These are phyloP conservation scores for Dascillus cervinus DNA, from an alignment of 2,888 invertebrate species.

Conservation along the genomic window DNA sequence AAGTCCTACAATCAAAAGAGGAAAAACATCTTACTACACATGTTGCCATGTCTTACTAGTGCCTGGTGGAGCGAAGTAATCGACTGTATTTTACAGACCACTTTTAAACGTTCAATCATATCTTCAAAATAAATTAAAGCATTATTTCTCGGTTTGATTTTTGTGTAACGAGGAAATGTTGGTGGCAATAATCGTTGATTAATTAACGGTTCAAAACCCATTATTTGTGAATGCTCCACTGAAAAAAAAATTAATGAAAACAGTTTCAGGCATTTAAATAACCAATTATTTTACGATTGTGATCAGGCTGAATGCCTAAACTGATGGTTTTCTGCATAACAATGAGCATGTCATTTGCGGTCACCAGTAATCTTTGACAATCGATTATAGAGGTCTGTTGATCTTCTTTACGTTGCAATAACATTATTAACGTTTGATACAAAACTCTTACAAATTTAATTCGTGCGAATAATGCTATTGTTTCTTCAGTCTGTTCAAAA, in stretches of 20 bases:
- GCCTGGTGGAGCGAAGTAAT: conserved; percentile 74
- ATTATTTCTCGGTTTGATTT: conserved; percentile 74
- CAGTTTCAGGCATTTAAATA: no score
- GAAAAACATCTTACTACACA: neutral
- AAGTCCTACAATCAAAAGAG: conserved; percentile 58
- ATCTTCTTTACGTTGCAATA: conserved; percentile 52
- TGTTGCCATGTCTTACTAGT: conserved; percentile 50
- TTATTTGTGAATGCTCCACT: conserved; percentile 69
- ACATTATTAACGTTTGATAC: conserved; percentile 68
- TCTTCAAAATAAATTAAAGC: conserved; percentile 76
- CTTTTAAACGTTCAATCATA: conserved; percentile 71
- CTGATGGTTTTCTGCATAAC: conserved; percentile 68
- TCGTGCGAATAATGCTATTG: conserved; percentile 65
- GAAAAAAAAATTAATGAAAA: conserved; percentile 10
- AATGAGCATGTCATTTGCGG: conserved; percentile 76
- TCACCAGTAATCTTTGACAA: conserved; percentile 71
- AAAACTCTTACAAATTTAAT: conserved; percentile 82
- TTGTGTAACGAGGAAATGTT: conserved; percentile 94
- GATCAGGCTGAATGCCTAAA: conserved; percentile 64
- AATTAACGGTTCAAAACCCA: conserved; percentile 93
- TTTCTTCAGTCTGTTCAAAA: conserved; percentile 47
- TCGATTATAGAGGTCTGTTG: conserved; percentile 58
- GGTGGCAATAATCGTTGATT: conserved; percentile 95
- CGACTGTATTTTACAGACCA: conserved; percentile 73
- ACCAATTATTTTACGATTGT: conserved; percentile 48